Percentiles rank a stretch among this genome's conserved stretches.
These are phyloP conservation scores for Scomber scombrus DNA, from an alignment of 2,113 vertebrate species.

Conservation along the genomic window DNA sequence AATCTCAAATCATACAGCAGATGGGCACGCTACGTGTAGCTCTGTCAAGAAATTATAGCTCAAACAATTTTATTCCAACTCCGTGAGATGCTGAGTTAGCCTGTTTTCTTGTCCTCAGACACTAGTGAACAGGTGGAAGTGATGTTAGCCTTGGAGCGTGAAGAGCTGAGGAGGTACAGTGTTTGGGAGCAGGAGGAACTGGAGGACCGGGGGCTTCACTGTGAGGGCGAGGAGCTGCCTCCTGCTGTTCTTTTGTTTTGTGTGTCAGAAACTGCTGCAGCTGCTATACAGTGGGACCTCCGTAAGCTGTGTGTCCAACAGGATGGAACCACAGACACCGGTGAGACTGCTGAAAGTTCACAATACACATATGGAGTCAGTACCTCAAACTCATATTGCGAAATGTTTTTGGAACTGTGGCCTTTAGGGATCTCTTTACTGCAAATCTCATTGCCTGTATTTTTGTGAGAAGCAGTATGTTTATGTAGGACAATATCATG, in stretches of 20 bases:
- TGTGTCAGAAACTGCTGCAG: conserved; percentile 84
- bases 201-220: conserved; percentile 20
- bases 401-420: not conserved
- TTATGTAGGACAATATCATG: not conserved
- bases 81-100: not conserved
- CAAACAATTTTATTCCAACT: too few species aligned
- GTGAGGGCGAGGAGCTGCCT: not conserved
- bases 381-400: not conserved
- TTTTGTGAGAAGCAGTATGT: not conserved
- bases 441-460: not conserved
- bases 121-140: conserved; percentile 4
- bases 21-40: too few species aligned
- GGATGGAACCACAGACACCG: not conserved
- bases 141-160: conserved; percentile 53
- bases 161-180: conserved; percentile 73
- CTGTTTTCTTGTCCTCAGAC: conserved; percentile 38
- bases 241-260: conserved; percentile 85
- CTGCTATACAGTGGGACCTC: conserved; percentile 77
- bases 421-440: not conserved
- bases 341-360: conserved; percentile 51
- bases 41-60: too few species aligned
- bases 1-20: not conserved
- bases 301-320: conserved; percentile 27
- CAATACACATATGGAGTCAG: not conserved
- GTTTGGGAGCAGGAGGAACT: conserved; percentile 74